These are phyloP conservation scores for Scaptomyza montana DNA, from an alignment of 1,140 invertebrate species.

Conservation along the genomic window DNA sequence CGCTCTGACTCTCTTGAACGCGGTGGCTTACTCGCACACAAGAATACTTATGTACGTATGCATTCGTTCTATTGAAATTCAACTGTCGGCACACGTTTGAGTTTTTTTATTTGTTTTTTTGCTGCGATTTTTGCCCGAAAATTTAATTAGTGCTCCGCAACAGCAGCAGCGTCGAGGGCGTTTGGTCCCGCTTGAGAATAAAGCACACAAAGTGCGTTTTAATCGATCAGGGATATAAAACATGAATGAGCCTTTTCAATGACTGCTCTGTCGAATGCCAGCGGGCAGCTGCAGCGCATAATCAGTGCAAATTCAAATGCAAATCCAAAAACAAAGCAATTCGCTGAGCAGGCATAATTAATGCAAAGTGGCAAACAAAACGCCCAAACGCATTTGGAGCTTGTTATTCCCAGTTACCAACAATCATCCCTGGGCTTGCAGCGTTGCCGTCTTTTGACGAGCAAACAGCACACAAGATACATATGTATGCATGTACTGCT, in stretches of 20 bases:
- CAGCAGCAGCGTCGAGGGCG: conserved; percentile 34
- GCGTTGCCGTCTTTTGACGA: neutral
- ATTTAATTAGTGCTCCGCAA: conserved; percentile 61
- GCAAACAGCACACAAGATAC: neutral
- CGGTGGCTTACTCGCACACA: conserved; percentile 13
- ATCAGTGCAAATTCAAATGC: conserved; percentile 40
- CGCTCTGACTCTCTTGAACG: conserved; percentile 33
- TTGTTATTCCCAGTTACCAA: conserved; percentile 10
- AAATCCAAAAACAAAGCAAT: conserved; percentile 34
- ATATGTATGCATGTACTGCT: neutral
- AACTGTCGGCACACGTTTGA: conserved; percentile 51
- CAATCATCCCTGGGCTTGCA: conserved; percentile 13
- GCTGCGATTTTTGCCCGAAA: conserved; percentile 36
- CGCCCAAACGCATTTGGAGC: conserved; percentile 52
- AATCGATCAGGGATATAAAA: conserved; percentile 62
- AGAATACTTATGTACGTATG: neutral
- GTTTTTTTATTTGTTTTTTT: conserved; percentile 9
- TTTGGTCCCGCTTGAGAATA: conserved; percentile 53
- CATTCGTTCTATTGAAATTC: conserved; percentile 27
- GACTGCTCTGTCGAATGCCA: conserved; percentile 17
- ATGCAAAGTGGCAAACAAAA: conserved; percentile 71
- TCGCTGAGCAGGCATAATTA: conserved; percentile 68
- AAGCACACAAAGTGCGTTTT: conserved; percentile 56
- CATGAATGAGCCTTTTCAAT: conserved; percentile 12
- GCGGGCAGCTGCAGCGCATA: conserved; percentile 36